These are phyloP conservation scores for Amblyjoppa proteus DNA, from an alignment of 2,888 invertebrate species.

Conservation along the genomic window DNA sequence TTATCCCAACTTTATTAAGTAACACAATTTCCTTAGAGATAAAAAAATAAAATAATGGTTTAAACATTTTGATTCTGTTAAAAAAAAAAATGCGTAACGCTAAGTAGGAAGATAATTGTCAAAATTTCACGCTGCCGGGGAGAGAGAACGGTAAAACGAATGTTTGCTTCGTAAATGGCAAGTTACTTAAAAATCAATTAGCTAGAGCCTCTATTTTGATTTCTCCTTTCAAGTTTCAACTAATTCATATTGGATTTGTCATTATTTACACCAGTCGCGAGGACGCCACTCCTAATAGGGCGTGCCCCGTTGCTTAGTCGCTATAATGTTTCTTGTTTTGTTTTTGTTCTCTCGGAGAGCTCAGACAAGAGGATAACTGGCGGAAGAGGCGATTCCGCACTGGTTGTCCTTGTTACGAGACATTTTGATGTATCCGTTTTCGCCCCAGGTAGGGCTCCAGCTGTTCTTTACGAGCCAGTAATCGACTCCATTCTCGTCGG, in stretches of 20 bases:
- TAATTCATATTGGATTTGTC: background rate
- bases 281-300: slow-evolving; percentile 11
- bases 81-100: background rate
- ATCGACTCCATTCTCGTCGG: slow-evolving; percentile 88
- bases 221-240: slow-evolving; percentile 6
- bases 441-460: slow-evolving; percentile 93
- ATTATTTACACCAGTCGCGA: slow-evolving; percentile 58
- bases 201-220: background rate
- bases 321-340: background rate
- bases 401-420: slow-evolving; percentile 93
- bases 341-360: background rate
- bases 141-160: background rate
- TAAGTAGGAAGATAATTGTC: background rate
- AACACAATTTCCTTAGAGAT: background rate
- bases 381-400: slow-evolving; percentile 94
- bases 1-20: slow-evolving; percentile 14
- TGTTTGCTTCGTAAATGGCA: background rate
- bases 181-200: background rate
- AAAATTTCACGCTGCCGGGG: background rate
- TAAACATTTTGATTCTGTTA: background rate
- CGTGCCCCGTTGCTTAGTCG: slow-evolving; percentile 6
- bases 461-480: slow-evolving; percentile 97
- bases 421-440: slow-evolving; percentile 95
- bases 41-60: background rate
- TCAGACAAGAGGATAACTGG: slow-evolving; percentile 94